Conservation (phyloP, 2,888 invertebrate species). For the Clistopyga incitator region DNA sequence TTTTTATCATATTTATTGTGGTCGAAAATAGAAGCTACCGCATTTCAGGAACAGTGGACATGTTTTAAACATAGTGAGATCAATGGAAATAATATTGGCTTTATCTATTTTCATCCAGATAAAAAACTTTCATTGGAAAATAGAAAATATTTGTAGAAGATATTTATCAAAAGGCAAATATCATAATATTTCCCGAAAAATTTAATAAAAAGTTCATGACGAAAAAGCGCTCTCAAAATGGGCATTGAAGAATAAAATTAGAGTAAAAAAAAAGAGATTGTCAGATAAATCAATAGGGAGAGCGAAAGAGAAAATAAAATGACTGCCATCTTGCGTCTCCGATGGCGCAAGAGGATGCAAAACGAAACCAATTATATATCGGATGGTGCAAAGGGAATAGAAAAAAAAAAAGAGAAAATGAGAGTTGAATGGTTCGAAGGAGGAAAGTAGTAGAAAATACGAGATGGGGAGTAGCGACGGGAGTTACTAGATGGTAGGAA, state of each 20-base stretch:
- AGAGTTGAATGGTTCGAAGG: constrained; percentile 1
- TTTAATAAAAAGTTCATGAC: not conserved
- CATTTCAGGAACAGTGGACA: not conserved
- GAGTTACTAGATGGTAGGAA: not conserved
- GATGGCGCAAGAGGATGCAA: constrained; percentile 48
- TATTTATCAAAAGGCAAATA: not conserved
- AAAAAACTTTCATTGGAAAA: too few relatives aligned
- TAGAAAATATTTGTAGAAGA: too few relatives aligned
- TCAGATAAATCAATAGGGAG: constrained; percentile 31
- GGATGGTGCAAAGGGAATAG: constrained; percentile 22
- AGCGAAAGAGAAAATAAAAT: constrained; percentile 17
- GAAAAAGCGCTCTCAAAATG: not conserved
- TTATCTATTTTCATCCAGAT: not conserved
- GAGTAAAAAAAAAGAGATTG: not conserved
- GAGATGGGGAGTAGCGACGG: constrained; percentile 25
- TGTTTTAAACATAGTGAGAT: not conserved
- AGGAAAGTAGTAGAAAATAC: constrained; percentile 9
- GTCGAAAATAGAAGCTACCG: not conserved
- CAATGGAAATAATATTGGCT: too few relatives aligned
- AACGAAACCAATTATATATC: constrained; percentile 62
- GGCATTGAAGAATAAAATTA: not conserved
- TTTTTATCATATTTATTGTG: not conserved
- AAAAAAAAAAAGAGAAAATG: constrained; percentile 42
- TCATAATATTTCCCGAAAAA: not conserved
- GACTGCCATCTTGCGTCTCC: constrained; percentile 17